A percentile compares a stretch with the other conserved stretches of the same genome.
Evolutionary conservation across 1,140 invertebrate genomes (phyloP).

Genomic region (Saccostrea glomerata): DNA sequence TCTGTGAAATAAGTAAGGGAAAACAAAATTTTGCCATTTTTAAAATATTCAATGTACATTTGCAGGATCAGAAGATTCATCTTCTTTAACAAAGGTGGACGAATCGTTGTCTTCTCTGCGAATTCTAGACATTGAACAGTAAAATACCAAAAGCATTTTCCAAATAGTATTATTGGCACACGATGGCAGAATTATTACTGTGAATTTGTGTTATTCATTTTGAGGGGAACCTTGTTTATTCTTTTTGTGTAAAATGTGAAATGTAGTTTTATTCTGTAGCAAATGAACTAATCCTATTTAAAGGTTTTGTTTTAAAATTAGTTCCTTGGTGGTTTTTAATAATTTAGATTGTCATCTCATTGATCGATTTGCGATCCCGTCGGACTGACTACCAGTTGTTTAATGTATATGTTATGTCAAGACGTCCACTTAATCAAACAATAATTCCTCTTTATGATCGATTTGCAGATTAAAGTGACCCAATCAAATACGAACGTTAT

Average conservation of each 20-base stretch:
- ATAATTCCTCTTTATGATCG: background rate
- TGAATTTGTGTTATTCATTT: too few relatives aligned
- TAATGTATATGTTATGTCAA: background rate
- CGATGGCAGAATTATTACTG: background rate
- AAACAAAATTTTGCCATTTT: too few relatives aligned
- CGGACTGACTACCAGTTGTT: background rate
- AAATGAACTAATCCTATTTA: too few relatives aligned
- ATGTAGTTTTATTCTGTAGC: background rate
- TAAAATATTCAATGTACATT: background rate
- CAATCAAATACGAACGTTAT: background rate
- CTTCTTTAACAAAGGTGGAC: background rate
- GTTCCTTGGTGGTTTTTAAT: background rate
- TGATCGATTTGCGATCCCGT: background rate
- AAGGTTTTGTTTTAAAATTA: background rate
- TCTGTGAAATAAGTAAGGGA: too few relatives aligned
- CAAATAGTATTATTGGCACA: background rate
- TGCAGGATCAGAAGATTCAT: background rate
- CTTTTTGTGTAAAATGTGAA: background rate
- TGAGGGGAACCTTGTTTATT: background rate
- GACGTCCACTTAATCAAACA: background rate
- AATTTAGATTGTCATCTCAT: conserved; percentile 7
- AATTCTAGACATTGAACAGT: background rate
- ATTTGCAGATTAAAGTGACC: background rate
- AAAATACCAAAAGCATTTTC: background rate
- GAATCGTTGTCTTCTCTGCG: background rate